Conservation (phyloP, 2,888 invertebrate species). For the Ophonus ardosiacus region DNA sequence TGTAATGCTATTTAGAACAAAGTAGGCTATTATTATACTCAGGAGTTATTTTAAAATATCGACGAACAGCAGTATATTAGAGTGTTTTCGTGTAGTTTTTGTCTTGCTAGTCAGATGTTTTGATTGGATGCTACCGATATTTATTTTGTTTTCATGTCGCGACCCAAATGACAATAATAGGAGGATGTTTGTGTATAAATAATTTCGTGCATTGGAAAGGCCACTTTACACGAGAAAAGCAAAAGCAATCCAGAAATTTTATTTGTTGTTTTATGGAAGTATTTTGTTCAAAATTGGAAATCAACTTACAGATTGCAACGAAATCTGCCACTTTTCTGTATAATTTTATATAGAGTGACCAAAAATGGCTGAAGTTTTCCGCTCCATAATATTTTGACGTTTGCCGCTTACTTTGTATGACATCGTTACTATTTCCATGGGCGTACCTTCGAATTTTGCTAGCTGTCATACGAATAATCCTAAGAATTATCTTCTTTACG, state of each 20-base stretch:
- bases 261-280: no score
- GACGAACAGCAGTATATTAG: slow-evolving; percentile 43
- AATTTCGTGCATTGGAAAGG: slow-evolving; percentile 22
- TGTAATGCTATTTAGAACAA: slow-evolving; percentile 45
- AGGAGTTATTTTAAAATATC: slow-evolving; percentile 46
- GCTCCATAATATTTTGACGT: no score
- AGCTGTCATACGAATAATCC: no score
- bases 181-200: slow-evolving; percentile 28
- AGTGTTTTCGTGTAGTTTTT: slow-evolving; percentile 46
- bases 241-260: not conserved
- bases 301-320: no score
- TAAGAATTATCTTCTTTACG: no score
- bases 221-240: not conserved
- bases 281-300: no score
- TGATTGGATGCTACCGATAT: slow-evolving; percentile 44
- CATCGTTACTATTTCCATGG: no score
- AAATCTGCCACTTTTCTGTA: no score
- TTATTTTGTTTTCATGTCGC: slow-evolving; percentile 43
- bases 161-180: slow-evolving; percentile 42
- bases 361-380: no score
- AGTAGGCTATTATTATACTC: slow-evolving; percentile 3
- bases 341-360: no score
- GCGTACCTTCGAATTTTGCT: no score
- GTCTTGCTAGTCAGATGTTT: slow-evolving; percentile 47
- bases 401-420: no score